These are phyloP conservation scores for Anniella stebbinsi DNA, from an alignment of 2,797 vertebrate genomes.

Conservation along the genomic window DNA sequence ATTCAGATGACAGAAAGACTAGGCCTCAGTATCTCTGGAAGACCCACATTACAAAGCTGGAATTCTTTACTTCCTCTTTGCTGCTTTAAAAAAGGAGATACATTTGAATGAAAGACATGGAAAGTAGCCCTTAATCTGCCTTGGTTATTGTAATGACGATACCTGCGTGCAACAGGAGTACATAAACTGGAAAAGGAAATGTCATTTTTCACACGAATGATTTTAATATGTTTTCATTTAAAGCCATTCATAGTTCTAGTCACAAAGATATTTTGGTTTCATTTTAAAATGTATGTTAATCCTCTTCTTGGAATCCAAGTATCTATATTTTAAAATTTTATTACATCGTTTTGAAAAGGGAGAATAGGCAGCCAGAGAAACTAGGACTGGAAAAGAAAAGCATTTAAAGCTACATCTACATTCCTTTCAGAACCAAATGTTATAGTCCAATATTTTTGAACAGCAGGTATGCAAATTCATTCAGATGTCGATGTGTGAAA, in stretches of 20 bases:
- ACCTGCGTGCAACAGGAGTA: conserved; percentile 1
- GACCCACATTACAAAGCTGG: background rate
- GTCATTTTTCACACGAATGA: conserved; percentile 20
- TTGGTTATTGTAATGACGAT: background rate
- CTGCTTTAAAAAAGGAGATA: background rate
- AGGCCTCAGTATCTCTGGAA: background rate
- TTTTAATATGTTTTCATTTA: conserved; percentile 12
- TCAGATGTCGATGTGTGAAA: background rate
- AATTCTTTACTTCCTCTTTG: background rate
- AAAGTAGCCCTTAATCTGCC: conserved; percentile 12
- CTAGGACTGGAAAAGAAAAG: background rate
- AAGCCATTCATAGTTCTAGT: conserved; percentile 8
- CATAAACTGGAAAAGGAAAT: conserved; percentile 13
- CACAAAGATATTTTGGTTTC: conserved; percentile 9
- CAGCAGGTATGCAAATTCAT: background rate
- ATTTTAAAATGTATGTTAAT: conserved; percentile 12
- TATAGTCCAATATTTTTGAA: background rate
- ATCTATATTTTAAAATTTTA: background rate
- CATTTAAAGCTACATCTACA: background rate
- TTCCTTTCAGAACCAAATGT: background rate
- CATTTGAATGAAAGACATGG: background rate
- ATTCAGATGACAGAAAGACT: background rate
- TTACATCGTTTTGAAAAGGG: background rate
- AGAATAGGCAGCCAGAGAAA: background rate
- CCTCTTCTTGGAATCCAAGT: conserved; percentile 3